Evolutionary conservation across 2,113 vertebrate species (phyloP).

Genomic region (Embiotoca jacksoni): DNA sequence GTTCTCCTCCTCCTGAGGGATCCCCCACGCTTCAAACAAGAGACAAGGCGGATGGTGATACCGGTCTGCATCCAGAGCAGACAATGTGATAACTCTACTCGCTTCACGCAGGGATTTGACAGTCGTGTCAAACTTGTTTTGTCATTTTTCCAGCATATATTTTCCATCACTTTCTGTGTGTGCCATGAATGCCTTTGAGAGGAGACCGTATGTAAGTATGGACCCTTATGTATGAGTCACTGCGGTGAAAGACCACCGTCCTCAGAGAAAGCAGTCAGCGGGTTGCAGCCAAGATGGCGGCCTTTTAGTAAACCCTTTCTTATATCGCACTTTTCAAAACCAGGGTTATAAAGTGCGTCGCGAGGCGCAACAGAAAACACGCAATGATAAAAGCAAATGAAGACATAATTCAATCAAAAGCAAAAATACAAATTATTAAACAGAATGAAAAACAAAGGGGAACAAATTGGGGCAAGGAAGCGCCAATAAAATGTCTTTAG

Average conservation of each 20-base stretch:
- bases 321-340: no score
- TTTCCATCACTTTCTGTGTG: neutral
- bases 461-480: no score
- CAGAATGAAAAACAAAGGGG: no score
- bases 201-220: neutral
- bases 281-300: no score
- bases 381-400: no score
- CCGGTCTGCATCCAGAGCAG: neutral
- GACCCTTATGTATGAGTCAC: no score
- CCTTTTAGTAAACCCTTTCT: no score
- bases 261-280: neutral
- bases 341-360: no score
- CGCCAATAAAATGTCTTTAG: no score
- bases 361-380: no score
- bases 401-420: no score
- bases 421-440: no score
- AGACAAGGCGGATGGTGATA: neutral
- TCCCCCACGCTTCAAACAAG: neutral
- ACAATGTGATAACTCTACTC: neutral
- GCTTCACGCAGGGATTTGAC: neutral
- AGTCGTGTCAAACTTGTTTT: neutral
- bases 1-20: neutral
- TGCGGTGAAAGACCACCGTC: neutral
- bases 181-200: neutral
- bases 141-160: neutral